A percentile compares a stretch with the other conserved stretches of the same genome.
Conservation (phyloP, 1,140 invertebrate species). For the Schmidtea mediterranea region DNA sequence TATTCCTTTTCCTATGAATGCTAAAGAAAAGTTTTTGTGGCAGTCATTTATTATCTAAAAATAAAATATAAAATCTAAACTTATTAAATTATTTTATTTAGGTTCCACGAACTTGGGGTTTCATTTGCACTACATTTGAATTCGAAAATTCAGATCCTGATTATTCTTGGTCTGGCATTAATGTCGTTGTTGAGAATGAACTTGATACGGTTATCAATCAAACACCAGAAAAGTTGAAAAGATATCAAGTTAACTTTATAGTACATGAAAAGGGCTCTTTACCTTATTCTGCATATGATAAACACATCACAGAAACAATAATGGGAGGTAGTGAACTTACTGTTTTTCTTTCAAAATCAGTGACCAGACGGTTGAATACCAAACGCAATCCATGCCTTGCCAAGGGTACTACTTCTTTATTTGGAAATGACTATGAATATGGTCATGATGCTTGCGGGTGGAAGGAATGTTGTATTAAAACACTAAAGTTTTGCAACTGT, state of each 20-base stretch:
- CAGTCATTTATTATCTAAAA: too few relatives aligned
- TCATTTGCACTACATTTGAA: slow-evolving; percentile 4
- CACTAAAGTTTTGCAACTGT: background rate
- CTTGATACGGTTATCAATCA: background rate
- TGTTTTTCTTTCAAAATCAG: background rate
- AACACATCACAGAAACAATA: background rate
- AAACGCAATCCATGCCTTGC: slow-evolving; percentile 1
- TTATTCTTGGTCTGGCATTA: background rate
- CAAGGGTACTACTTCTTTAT: background rate
- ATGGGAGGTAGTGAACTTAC: background rate
- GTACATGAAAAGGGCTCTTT: background rate
- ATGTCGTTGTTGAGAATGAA: background rate
- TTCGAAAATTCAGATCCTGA: background rate
- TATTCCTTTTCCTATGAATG: too few relatives aligned
- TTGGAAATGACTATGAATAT: background rate
- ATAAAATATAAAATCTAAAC: too few relatives aligned
- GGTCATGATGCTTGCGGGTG: slow-evolving; percentile 1
- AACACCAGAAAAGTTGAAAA: background rate
- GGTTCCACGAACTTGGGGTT: too few relatives aligned
- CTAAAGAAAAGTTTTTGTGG: too few relatives aligned
- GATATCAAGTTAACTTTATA: background rate
- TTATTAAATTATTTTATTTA: too few relatives aligned
- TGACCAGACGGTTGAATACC: background rate
- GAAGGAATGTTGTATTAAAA: background rate
- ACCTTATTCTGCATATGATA: slow-evolving; percentile 1